Evolutionary conservation across 1,140 invertebrate species (phyloP), one percentile per base, ranked within the genome.

Genomic region (Battus philenor): DNA sequence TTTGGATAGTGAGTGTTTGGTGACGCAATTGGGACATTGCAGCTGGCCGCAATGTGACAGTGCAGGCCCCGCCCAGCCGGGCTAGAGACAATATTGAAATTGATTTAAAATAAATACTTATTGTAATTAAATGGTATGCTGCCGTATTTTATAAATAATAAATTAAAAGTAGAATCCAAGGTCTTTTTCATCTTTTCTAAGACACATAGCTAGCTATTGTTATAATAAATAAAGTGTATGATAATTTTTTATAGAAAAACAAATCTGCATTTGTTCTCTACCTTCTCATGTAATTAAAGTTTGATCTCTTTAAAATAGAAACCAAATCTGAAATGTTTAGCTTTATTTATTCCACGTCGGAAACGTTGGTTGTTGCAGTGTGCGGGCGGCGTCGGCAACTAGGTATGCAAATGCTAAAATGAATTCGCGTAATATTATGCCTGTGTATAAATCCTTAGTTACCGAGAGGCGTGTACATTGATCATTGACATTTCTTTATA

Each of bases 11-110:
- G 76, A 80, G 77, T 81, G 80, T 74, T 67, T 70, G 70, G 74
- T 78, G 80, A 71, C 66, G 64, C 64, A 71, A 68, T 71, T 67
- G 63, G 59, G 54, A 70, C 54, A 49, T 53, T 68, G 67, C 61
- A 51, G 60, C 57, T 57, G 47, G 58, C 68, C 63, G 57, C 62
- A 46, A 54, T 45, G 53, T 59, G 53, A 54, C 50, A 57, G 68
- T 70, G 71, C 62, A 44, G 50, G 72, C 71, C 63, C 58, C 34
- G 47, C 47, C 54, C 72, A 75, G 34, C 72, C 30, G 69, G 70
- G 61, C 68, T 64, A 79, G 73, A 81, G 80, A 85, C 80, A 71
- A 77, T 85, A 81, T 85, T 79, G 68, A 82, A 83, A 82, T 83
- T 81, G 73, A 73, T 77, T 79, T 81, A 70, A 76, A 74, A 71